These are phyloP conservation scores for Oreochromis niloticus DNA, from an alignment of 2,113 vertebrate genomes.

Conservation along the genomic window DNA sequence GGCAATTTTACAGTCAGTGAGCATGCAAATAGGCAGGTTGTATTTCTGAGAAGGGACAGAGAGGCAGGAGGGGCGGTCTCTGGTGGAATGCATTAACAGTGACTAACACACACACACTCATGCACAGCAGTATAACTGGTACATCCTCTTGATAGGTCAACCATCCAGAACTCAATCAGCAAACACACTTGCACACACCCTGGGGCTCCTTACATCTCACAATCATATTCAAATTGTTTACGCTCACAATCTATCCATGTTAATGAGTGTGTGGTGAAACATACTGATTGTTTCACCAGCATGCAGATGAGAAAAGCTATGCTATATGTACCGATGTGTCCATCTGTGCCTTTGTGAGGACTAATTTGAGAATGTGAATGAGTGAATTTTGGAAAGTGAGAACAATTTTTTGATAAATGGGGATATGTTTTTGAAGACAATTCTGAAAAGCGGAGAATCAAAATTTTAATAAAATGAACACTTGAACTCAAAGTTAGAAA, in stretches of 20 bases:
- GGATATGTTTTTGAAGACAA: neutral
- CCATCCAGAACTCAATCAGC: conserved; percentile 9
- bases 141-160: conserved; percentile 15
- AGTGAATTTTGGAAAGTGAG: neutral
- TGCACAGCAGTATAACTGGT: neutral
- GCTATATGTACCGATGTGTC: neutral
- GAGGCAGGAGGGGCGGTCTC: neutral
- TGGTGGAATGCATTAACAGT: conserved; percentile 19
- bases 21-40: conserved; percentile 54
- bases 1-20: conserved; percentile 70
- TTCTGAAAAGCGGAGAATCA: neutral
- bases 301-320: neutral
- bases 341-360: neutral
- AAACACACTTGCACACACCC: neutral
- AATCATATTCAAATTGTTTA: conserved; percentile 29
- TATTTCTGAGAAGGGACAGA: conserved; percentile 33
- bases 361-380: neutral
- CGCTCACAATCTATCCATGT: neutral
- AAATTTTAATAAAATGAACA: neutral
- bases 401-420: neutral
- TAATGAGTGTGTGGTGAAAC: conserved; percentile 14
- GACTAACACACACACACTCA: neutral
- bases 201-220: neutral
- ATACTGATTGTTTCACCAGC: conserved; percentile 1
- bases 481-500: neutral